Evolutionary conservation across 2,113 vertebrate species (phyloP).

Genomic region (Lates calcarifer): DNA sequence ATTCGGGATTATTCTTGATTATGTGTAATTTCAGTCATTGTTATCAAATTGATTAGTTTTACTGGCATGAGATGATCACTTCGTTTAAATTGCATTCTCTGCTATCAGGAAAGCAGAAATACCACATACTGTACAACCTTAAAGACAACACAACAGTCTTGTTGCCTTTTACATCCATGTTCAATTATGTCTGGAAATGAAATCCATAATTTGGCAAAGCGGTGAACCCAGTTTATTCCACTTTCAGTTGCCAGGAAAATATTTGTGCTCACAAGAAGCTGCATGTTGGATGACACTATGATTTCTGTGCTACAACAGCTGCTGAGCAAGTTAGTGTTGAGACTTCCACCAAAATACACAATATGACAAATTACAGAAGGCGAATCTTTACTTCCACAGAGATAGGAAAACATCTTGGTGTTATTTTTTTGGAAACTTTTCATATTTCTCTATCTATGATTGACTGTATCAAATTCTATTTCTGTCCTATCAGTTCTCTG

Average conservation of each 20-base stretch:
- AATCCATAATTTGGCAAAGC: conserved; percentile 37
- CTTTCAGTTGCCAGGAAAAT: conserved; percentile 59
- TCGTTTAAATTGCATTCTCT: background rate
- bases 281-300: conserved; percentile 30
- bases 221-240: conserved; percentile 47
- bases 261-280: conserved; percentile 58
- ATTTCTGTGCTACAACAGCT: conserved; percentile 54
- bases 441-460: conserved; percentile 23
- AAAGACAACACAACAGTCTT: background rate
- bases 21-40: conserved; percentile 28
- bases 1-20: conserved; percentile 26
- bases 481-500: conserved; percentile 21
- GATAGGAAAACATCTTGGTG: background rate
- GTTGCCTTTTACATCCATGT: conserved; percentile 1
- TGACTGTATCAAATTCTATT: conserved; percentile 30
- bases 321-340: conserved; percentile 36
- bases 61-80: conserved; percentile 13
- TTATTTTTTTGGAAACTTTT: background rate
- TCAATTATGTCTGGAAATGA: conserved; percentile 20
- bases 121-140: background rate
- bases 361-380: conserved; percentile 23
- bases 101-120: background rate
- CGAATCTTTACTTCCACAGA: conserved; percentile 22
- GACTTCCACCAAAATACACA: conserved; percentile 19
- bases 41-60: conserved; percentile 21